A percentile compares a stretch with the other conserved stretches of the same genome.
Conservation (phyloP, 2,113 vertebrate species). For the Thinocorus orbignyianus region DNA sequence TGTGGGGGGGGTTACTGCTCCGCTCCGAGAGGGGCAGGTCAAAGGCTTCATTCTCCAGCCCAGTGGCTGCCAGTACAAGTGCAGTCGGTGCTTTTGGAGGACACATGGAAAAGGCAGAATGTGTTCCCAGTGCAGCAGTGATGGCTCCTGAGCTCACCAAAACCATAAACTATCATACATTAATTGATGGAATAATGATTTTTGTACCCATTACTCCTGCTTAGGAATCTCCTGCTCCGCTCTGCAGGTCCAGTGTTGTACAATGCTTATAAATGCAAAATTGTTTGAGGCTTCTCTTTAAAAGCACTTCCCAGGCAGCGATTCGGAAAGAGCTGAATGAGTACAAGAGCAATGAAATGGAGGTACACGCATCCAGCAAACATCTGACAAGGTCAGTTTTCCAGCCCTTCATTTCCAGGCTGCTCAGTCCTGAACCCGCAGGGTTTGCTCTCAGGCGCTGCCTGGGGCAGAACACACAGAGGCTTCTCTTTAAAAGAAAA, state of each 20-base stretch:
- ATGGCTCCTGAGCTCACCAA: not conserved
- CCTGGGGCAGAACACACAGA: not conserved
- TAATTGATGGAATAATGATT: not conserved
- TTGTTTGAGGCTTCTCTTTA: not conserved
- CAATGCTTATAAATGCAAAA: not conserved
- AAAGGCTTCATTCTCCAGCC: not conserved
- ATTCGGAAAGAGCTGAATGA: constrained; percentile 98
- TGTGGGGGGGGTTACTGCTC: not conserved
- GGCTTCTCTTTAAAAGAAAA: not conserved
- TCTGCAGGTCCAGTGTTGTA: not conserved
- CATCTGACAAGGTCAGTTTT: constrained; percentile 92
- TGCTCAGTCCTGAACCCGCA: not conserved
- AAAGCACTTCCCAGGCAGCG: constrained; percentile 85
- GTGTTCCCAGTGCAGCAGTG: not conserved
- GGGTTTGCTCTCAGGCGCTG: not conserved
- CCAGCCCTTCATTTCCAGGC: not conserved
- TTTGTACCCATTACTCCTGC: not conserved
- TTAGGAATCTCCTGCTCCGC: not conserved
- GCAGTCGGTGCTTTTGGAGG: not conserved
- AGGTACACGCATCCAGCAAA: constrained; percentile 96
- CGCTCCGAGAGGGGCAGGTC: not conserved
- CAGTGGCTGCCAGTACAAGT: not conserved
- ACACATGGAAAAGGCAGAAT: not conserved
- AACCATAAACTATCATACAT: not conserved
- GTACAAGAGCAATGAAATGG: constrained; percentile 99